Conservation (phyloP, 1,140 invertebrate species). For the Neomicropteryx cornuta region DNA sequence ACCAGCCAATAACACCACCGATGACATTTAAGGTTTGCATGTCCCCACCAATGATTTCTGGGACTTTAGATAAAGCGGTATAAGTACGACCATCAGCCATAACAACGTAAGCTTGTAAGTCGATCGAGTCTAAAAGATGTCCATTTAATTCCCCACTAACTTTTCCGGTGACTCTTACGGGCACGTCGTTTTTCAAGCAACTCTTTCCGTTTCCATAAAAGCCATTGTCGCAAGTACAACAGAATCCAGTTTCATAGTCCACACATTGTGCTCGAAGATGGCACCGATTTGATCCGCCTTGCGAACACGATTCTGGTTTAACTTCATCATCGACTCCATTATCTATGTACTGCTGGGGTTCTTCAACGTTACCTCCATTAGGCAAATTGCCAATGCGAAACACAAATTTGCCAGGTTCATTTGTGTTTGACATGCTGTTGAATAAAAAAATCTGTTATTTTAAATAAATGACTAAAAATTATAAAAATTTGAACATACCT, state of each 20-base stretch:
- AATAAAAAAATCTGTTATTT: no score
- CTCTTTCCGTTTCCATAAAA: slow-evolving; percentile 86
- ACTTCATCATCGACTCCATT: slow-evolving; percentile 28
- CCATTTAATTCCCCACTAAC: slow-evolving; percentile 73
- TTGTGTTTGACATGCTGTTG: slow-evolving; percentile 74
- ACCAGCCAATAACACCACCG: slow-evolving; percentile 76
- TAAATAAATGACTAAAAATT: no score
- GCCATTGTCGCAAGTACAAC: slow-evolving; percentile 70
- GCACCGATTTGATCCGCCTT: slow-evolving; percentile 53
- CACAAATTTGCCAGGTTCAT: slow-evolving; percentile 71
- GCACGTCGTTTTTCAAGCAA: slow-evolving; percentile 71
- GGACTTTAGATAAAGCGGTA: slow-evolving; percentile 77
- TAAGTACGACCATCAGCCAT: slow-evolving; percentile 81
- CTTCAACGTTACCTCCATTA: slow-evolving; percentile 46
- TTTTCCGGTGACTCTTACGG: slow-evolving; percentile 77
- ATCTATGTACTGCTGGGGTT: slow-evolving; percentile 49
- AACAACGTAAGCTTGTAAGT: slow-evolving; percentile 87
- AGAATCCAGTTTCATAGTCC: slow-evolving; percentile 75
- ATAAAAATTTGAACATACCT: no score
- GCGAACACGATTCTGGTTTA: slow-evolving; percentile 40
- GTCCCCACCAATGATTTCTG: slow-evolving; percentile 58
- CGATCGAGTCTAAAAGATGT: slow-evolving; percentile 57
- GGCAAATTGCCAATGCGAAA: slow-evolving; percentile 64
- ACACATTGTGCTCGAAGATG: slow-evolving; percentile 72
- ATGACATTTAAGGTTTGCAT: slow-evolving; percentile 71